phyloP scores from a whole-genome alignment of 2,113 vertebrate species.

The Ceyx margarethae region DNA sequence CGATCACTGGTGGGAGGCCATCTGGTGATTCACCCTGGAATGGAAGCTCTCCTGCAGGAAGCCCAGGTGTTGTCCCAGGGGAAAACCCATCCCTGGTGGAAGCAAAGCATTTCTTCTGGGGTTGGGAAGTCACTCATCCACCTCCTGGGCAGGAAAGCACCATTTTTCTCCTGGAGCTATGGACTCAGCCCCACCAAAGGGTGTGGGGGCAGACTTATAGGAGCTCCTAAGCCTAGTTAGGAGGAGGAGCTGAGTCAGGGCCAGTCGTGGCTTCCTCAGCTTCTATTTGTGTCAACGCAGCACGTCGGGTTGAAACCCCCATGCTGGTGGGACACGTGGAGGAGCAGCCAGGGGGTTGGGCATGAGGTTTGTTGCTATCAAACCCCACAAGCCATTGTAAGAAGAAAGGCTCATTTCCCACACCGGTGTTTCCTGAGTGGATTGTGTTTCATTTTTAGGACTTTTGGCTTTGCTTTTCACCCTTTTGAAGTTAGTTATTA shows the following conservation, averaged over 20 bases:
- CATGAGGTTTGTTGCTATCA: not conserved
- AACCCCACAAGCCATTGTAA: not conserved
- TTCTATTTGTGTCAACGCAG: fast-evolving
- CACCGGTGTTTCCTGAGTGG: not conserved
- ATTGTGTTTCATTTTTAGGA: not conserved
- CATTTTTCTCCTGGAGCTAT: not conserved
- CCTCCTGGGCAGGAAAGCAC: not conserved
- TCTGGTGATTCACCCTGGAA: not conserved
- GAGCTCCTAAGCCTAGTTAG: not conserved
- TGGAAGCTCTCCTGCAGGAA: not conserved
- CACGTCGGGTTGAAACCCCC: fast-evolving
- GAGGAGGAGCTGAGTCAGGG: not conserved
- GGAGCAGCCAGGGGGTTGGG: fast-evolving
- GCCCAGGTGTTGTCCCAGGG: not conserved
- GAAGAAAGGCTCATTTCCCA: not conserved
- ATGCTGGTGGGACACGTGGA: fast-evolving
- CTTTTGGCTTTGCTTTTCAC: conserved; percentile 11
- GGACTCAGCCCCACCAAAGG: not conserved
- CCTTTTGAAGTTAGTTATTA: conserved; percentile 26
- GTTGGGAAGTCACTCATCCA: not conserved
- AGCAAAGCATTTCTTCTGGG: not conserved
- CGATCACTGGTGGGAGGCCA: not conserved
- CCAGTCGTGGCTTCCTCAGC: not conserved
- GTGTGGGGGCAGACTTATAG: not conserved
- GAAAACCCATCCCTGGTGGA: not conserved